Evolutionary conservation across 1,140 invertebrate genomes (phyloP).

Genomic region (Lordiphosa collinella): DNA sequence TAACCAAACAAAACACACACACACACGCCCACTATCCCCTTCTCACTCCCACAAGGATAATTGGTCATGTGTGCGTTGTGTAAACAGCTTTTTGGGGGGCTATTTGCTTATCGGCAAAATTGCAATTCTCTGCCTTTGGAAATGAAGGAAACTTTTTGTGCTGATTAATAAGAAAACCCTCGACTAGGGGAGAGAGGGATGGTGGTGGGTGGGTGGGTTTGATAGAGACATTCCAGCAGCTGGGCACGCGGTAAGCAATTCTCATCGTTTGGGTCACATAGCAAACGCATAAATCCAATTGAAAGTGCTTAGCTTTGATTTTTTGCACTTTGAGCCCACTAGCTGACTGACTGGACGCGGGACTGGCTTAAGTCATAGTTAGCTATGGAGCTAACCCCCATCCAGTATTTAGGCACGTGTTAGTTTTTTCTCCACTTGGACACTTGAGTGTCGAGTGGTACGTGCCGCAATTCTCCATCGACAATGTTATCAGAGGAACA

Average conservation of each 20-base stretch:
- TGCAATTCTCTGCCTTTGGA: constrained; percentile 43
- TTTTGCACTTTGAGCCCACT: constrained; percentile 39
- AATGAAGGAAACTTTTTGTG: constrained; percentile 61
- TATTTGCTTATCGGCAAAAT: constrained; percentile 73
- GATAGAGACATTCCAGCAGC: constrained; percentile 68
- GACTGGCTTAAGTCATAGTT: constrained; percentile 37
- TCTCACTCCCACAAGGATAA: constrained; percentile 13
- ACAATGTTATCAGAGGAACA: constrained; percentile 58
- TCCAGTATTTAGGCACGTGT: constrained; percentile 54
- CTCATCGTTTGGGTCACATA: constrained; percentile 49
- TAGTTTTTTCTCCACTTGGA: constrained; percentile 61
- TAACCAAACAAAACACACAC: constrained; percentile 53
- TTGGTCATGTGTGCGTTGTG: constrained; percentile 41
- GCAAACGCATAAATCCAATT: constrained; percentile 79
- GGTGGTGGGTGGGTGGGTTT: not conserved
- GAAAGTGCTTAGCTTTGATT: constrained; percentile 77
- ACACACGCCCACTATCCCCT: constrained; percentile 5
- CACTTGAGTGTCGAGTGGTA: constrained; percentile 52
- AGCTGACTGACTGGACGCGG: constrained; percentile 5
- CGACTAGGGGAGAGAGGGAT: not conserved
- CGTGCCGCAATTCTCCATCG: constrained; percentile 66
- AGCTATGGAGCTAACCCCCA: not conserved
- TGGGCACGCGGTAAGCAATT: constrained; percentile 27
- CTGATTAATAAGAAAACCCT: constrained; percentile 71
- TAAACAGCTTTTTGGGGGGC: constrained; percentile 62